These are phyloP conservation scores for Drosophila monieri DNA, from an alignment of 2,888 invertebrate species.

Conservation along the genomic window DNA sequence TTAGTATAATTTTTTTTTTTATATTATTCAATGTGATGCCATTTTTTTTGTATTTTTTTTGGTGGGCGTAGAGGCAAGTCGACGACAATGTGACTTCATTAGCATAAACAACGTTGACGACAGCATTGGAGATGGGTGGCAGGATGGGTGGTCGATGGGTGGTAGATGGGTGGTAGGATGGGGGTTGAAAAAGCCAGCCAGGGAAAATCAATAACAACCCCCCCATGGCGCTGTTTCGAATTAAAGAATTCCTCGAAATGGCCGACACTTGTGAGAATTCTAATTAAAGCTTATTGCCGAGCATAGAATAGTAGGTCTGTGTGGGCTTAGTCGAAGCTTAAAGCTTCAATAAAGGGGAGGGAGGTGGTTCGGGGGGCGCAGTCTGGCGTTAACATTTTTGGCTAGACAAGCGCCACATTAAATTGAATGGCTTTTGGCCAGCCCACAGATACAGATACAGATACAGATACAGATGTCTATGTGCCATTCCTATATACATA, in stretches of 20 bases:
- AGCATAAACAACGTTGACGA: conserved; percentile 60
- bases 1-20: conserved; percentile 12
- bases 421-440: conserved; percentile 62
- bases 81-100: conserved; percentile 65
- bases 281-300: conserved; percentile 59
- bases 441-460: conserved; percentile 2
- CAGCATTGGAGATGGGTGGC: conserved; percentile 12
- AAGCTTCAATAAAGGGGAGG: conserved; percentile 37
- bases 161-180: neutral
- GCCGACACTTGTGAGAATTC: conserved; percentile 27
- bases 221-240: conserved; percentile 9
- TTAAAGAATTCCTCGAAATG: conserved; percentile 25
- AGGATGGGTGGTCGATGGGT: conserved; percentile 3
- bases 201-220: conserved; percentile 67
- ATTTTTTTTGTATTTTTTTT: conserved; percentile 44
- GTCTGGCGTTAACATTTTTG: conserved; percentile 53
- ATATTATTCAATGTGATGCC: conserved; percentile 51
- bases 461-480: neutral
- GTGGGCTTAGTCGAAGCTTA: conserved; percentile 42
- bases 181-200: conserved; percentile 23
- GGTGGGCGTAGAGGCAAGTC: conserved; percentile 53
- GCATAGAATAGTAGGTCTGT: neutral
- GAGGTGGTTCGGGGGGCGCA: neutral
- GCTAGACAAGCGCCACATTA: conserved; percentile 68
- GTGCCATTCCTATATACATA: neutral